Evolutionary conservation across 1,140 invertebrate genomes (phyloP), one percentile per base, ranked within the genome.

Genomic region (Luehdorfia chinensis): DNA sequence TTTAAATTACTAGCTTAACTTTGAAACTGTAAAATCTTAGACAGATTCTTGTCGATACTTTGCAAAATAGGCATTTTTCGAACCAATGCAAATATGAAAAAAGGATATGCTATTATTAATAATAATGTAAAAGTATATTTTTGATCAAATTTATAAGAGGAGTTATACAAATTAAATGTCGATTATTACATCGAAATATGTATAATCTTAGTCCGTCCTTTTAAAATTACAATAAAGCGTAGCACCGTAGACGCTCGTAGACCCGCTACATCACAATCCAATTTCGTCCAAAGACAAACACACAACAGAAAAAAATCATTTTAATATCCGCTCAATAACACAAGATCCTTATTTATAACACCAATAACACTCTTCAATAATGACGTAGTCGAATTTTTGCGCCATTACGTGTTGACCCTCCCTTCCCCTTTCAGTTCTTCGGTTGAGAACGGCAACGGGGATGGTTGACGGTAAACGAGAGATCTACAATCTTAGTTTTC

Each of bases 291-390:
- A 59, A 68, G 39, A 43, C 39, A 67, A 66, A 69, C 51, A 59
- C 58, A 55, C 62, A 65, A 66, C 55, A 61, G 39, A 43, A 43
- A 66, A 64, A 64, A 67, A 71, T 71, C 61, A 71, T 71, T 71
- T 65, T 71, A 71, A 71, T 71, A 71, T 70, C 59, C 47, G 56
- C 54, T 67, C 67, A 70, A 71, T 70, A 70, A 55, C 61, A 58
- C 60, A 54, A 67, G 65, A 61, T 59, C 60, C 61, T 80, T 80
- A 72, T 80, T 80, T 80, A 80, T 80, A 72, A 70, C 62, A 58
- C 64, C 67, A 80, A 77, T 77, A 80, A 77, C 74, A 73, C 57
- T 70, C 62, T 63, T 75, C 70, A 75, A 75, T 75, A 80, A 80
- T 80, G 74, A 80, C 74, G 57, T 61, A 66, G 59, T 50, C 59